phyloP scores from a whole-genome alignment of 2,888 invertebrate genomes.

The Cataglyphis albicans region DNA sequence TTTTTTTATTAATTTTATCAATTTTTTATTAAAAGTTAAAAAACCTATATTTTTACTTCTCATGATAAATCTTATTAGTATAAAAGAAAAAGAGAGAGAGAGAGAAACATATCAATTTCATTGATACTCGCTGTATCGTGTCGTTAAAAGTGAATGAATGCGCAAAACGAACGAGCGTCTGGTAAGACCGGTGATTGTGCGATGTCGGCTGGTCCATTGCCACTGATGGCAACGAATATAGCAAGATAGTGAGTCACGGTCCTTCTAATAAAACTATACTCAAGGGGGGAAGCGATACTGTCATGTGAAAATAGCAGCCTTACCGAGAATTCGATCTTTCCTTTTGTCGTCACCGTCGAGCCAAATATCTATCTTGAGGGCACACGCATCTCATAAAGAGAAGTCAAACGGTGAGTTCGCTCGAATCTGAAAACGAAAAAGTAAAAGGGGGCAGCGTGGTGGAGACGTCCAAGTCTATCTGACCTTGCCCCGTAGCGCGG shows the following conservation, averaged over 20 bases:
- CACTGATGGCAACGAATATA: conserved; percentile 71
- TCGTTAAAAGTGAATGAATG: conserved; percentile 21
- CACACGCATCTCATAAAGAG: conserved; percentile 11
- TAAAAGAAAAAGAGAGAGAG: neutral
- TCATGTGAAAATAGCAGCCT: conserved; percentile 67
- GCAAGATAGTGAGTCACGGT: conserved; percentile 70
- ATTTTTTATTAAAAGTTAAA: neutral
- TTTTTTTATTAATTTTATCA: neutral
- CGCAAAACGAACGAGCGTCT: conserved; percentile 39
- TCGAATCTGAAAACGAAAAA: conserved; percentile 22
- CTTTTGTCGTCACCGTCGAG: conserved; percentile 17
- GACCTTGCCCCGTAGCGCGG: conserved; percentile 60
- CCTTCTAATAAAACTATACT: conserved; percentile 70
- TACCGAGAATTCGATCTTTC: conserved; percentile 64
- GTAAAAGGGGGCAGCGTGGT: conserved; percentile 11
- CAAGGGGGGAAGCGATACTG: conserved; percentile 51
- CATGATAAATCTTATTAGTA: neutral
- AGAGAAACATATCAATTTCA: neutral
- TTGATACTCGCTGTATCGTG: neutral
- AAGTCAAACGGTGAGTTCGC: neutral
- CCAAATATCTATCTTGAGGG: conserved; percentile 31
- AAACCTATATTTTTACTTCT: neutral
- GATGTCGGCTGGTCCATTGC: conserved; percentile 70
- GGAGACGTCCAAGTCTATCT: conserved; percentile 29
- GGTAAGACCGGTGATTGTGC: conserved; percentile 56